Evolutionary conservation across 2,797 vertebrate species (phyloP), one percentile per base, ranked within the genome.

Genomic region (Petrocephalus schoutedeni): DNA sequence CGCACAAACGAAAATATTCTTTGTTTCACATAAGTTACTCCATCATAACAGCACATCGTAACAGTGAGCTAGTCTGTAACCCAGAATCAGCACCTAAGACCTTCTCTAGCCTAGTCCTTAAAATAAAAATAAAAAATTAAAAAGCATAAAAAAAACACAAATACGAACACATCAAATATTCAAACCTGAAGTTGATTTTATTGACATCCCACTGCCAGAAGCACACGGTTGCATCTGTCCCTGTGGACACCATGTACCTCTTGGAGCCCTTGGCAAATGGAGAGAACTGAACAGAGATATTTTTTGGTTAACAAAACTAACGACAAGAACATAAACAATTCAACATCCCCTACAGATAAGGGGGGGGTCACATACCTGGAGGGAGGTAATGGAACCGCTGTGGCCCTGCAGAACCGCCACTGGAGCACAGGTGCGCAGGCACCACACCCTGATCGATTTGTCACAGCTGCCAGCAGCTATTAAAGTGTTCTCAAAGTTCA

Each of bases 381-480:
- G 93, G 89, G 98, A 99, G 91, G 98, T 99, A 94, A 99, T 98
- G 87, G 98, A 98, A 86, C 97, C 98, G 16, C 96, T 97, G 94
- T 99, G 98, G 7, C 98, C 98, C 89, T 99, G 98, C 6, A 99
- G 96, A 91, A 99, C 98, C 16, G 98, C 98, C 87, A 99, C 96
- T 0, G 98, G 97, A 14, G 98, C 98, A 87, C 98, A 99, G 64
- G 98, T 99, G 92, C 98, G 96, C 92, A 99, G 97, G 92, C 98
- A 99, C 98, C 98, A 99, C 58, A 99, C 97, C 59, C 98, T 92
- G 90, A 99, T 99, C 91, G 97, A 97, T 93, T 98, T 99, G 95
- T 99, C 98, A 93, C 98, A 99, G 93, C 98, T 99, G 87, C 98
- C 98, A 4, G 98, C 98, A 0, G 98, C 98, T 89, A 99, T 98